These are phyloP conservation scores for Drosophila lini DNA, from an alignment of 1,140 invertebrate genomes.

Conservation along the genomic window DNA sequence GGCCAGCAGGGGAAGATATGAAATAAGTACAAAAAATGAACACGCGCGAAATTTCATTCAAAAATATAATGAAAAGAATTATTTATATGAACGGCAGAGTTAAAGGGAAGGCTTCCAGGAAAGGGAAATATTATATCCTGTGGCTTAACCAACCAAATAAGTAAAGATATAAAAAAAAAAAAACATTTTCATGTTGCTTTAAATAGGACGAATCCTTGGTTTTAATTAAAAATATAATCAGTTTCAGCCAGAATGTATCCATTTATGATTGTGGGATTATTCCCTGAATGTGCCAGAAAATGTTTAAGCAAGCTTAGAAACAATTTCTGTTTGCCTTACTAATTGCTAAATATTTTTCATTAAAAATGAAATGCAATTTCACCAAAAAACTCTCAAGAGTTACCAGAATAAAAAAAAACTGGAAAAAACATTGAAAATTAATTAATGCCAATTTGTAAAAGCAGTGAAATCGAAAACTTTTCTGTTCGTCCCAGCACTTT, in stretches of 20 bases:
- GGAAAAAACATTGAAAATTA: conserved; percentile 70
- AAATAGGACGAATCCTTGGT: conserved; percentile 11
- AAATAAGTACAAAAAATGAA: conserved; percentile 56
- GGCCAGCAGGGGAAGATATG: conserved; percentile 61
- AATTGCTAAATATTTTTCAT: conserved; percentile 60
- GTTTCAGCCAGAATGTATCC: neutral
- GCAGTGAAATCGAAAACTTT: conserved; percentile 79
- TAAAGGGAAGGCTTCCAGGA: conserved; percentile 9
- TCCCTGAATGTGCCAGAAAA: neutral
- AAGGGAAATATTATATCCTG: conserved; percentile 60
- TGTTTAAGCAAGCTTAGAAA: neutral
- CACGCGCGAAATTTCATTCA: conserved; percentile 57
- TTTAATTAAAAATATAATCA: conserved; percentile 67
- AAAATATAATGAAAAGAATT: conserved; percentile 75
- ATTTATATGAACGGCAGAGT: conserved; percentile 64
- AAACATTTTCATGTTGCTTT: conserved; percentile 16
- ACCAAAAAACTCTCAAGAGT: conserved; percentile 38
- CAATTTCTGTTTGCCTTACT: conserved; percentile 14
- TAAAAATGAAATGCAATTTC: conserved; percentile 50
- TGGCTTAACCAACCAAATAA: conserved; percentile 32
- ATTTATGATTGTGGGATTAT: conserved; percentile 1
- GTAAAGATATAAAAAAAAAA: conserved; percentile 22
- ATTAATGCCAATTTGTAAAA: conserved; percentile 80
- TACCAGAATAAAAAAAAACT: conserved; percentile 6
- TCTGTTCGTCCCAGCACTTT: conserved; percentile 57